phyloP scores from a whole-genome alignment of 1,140 invertebrate genomes.

The Bactericera cockerelli region DNA sequence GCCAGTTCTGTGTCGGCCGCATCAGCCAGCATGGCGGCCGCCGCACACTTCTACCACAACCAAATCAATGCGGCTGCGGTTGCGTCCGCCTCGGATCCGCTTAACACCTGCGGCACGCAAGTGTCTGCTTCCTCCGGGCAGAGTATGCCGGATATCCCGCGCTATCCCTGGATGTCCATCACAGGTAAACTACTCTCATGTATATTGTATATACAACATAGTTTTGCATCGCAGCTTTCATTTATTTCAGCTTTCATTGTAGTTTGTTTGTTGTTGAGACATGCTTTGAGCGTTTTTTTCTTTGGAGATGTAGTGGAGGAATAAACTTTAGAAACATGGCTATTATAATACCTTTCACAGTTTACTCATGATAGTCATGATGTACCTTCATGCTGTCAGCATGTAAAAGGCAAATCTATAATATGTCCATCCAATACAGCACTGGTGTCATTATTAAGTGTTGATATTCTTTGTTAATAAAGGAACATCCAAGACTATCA shows the following conservation, averaged over 20 bases:
- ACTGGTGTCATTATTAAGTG: too few species aligned
- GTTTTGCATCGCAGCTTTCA: not conserved
- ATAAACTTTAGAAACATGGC: not conserved
- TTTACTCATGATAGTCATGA: not conserved
- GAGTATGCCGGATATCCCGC: conserved; percentile 70
- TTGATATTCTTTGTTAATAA: too few species aligned
- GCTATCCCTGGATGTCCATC: conserved; percentile 95
- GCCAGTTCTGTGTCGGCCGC: conserved; percentile 44
- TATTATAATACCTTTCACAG: not conserved
- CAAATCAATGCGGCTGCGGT: conserved; percentile 33
- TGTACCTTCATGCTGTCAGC: too few species aligned
- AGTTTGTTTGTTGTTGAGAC: not conserved
- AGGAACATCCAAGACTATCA: too few species aligned
- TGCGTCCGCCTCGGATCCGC: conserved; percentile 45
- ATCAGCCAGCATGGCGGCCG: conserved; percentile 57
- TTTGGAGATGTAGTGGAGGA: not conserved
- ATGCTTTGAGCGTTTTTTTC: not conserved
- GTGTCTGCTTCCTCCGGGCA: conserved; percentile 42
- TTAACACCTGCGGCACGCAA: conserved; percentile 45
- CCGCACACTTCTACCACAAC: conserved; percentile 77
- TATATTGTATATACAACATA: not conserved
- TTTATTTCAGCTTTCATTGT: not conserved
- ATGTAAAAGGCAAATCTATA: too few species aligned
- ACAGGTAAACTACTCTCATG: conserved; percentile 49
- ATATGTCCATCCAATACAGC: too few species aligned